These are phyloP conservation scores for Bombus affinis DNA, from an alignment of 1,140 invertebrate species.

Conservation along the genomic window DNA sequence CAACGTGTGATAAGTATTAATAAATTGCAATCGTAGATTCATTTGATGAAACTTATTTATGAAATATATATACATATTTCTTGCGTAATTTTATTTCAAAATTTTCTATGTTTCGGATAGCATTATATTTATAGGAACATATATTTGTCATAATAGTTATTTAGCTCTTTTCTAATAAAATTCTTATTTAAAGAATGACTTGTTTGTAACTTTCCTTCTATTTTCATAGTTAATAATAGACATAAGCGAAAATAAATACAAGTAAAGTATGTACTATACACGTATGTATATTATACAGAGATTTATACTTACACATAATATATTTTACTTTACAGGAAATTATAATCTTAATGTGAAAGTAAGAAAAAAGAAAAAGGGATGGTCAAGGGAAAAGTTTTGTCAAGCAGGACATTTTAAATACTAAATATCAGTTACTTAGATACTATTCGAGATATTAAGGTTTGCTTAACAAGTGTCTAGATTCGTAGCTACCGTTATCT, in stretches of 20 bases:
- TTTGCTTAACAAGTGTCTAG: conserved; percentile 34
- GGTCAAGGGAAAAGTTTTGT: neutral
- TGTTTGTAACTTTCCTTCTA: neutral
- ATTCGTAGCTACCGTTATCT: conserved; percentile 54
- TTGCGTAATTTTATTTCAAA: neutral
- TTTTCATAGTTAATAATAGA: neutral
- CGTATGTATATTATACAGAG: neutral
- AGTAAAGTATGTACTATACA: neutral
- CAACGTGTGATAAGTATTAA: conserved; percentile 13
- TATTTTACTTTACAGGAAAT: neutral
- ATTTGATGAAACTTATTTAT: neutral
- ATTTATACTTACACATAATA: neutral
- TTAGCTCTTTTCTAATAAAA: neutral
- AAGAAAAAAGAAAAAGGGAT: neutral
- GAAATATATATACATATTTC: neutral
- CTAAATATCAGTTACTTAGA: neutral
- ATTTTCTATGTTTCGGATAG: neutral
- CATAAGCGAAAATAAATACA: neutral
- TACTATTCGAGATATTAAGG: conserved; percentile 31
- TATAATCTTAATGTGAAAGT: neutral
- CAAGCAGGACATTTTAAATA: conserved; percentile 5
- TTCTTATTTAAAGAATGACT: neutral
- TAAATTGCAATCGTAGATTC: conserved; percentile 48
- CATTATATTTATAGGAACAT: neutral
- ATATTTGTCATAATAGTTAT: neutral